Percentiles rank a stretch among this genome's conserved stretches.
Conservation (phyloP, 2,888 invertebrate species). For the Scrobipalpa atriplicella region DNA sequence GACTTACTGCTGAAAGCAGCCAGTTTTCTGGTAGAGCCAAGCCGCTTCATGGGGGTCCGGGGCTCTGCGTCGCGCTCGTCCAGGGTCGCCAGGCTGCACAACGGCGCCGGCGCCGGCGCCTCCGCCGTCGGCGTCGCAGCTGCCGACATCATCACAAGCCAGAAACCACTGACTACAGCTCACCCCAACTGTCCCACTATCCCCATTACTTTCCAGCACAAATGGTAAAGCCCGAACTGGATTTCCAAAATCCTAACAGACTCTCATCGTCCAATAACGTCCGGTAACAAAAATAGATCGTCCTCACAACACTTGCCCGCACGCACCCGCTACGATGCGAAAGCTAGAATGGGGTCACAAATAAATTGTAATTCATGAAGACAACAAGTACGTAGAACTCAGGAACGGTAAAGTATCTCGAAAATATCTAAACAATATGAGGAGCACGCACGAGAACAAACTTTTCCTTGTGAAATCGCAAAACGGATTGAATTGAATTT, state of each 20-base stretch:
- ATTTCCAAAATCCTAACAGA: slow-evolving; percentile 16
- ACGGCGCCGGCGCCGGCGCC: slow-evolving; percentile 92
- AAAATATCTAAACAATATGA: slow-evolving; percentile 4
- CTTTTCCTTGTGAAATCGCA: slow-evolving; percentile 19
- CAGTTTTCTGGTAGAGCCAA: slow-evolving; percentile 91
- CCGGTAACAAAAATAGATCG: slow-evolving; percentile 42
- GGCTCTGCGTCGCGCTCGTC: slow-evolving; percentile 90
- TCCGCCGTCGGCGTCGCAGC: slow-evolving; percentile 88
- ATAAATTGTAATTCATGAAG: slow-evolving; percentile 1
- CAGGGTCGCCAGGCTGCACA: slow-evolving; percentile 87
- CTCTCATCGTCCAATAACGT: slow-evolving; percentile 30
- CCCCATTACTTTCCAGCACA: slow-evolving; percentile 15
- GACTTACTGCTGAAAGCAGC: slow-evolving; percentile 90
- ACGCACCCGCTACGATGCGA: slow-evolving; percentile 7
- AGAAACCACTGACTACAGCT: not conserved
- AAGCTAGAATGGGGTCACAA: not conserved
- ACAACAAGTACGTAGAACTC: not conserved
- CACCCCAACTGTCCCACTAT: slow-evolving; percentile 2
- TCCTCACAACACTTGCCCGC: slow-evolving; percentile 14
- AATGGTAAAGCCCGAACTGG: not conserved
- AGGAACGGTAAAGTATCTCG: not conserved
- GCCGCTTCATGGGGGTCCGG: slow-evolving; percentile 90
- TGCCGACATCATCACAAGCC: slow-evolving; percentile 54
- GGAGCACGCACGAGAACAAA: not conserved
- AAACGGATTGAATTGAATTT: slow-evolving; percentile 23